These are phyloP conservation scores for Orius laevigatus DNA, from an alignment of 1,140 invertebrate species.

Conservation along the genomic window DNA sequence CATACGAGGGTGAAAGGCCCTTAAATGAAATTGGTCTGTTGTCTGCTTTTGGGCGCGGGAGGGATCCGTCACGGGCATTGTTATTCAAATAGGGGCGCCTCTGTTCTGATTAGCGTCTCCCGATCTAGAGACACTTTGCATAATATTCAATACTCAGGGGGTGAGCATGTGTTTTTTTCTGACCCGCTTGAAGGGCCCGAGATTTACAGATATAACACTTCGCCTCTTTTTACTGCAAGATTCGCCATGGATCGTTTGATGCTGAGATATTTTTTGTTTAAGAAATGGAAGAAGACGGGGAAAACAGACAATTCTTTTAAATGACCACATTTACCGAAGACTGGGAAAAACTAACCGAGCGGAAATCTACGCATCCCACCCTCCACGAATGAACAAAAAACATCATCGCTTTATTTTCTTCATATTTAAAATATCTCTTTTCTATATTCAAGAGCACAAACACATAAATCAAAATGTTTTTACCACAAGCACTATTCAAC, in stretches of 20 bases:
- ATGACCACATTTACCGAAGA: too few species aligned
- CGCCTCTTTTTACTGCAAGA: not conserved
- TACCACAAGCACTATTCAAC: too few species aligned
- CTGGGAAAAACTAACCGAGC: too few species aligned
- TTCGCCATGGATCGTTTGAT: slow-evolving; percentile 4
- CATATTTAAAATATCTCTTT: too few species aligned
- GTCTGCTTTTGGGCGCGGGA: not conserved
- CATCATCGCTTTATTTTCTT: too few species aligned
- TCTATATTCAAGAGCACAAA: too few species aligned
- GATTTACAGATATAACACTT: not conserved
- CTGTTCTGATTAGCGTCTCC: slow-evolving; percentile 6
- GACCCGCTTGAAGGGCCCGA: not conserved
- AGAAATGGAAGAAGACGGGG: too few species aligned
- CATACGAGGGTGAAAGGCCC: not conserved
- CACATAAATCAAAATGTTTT: too few species aligned
- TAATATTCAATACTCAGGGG: slow-evolving; percentile 8
- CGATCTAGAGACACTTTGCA: slow-evolving; percentile 4
- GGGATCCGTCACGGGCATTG: slow-evolving; percentile 9
- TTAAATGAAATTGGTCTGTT: slow-evolving; percentile 8
- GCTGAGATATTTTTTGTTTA: too few species aligned
- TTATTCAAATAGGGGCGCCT: slow-evolving; percentile 4
- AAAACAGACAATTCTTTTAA: too few species aligned
- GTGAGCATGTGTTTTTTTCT: slow-evolving; percentile 3
- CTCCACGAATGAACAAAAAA: too few species aligned
- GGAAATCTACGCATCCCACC: too few species aligned